Evolutionary conservation across 2,113 vertebrate genomes (phyloP).

Genomic region (Aythya baeri): DNA sequence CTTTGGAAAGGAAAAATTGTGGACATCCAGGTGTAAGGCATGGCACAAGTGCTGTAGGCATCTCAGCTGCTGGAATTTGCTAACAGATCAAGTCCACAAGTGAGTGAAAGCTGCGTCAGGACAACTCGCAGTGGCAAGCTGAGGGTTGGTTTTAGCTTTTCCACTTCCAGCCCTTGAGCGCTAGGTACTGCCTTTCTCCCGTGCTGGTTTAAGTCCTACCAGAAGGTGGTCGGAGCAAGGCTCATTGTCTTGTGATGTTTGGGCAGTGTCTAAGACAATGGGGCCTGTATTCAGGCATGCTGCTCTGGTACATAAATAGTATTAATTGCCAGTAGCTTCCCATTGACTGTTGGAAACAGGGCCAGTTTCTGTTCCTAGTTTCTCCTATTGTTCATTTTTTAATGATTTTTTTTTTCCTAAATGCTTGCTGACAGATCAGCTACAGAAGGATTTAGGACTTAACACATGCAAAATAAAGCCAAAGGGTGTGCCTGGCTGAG

Average conservation of each 20-base stretch:
- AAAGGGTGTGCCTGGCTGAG: neutral
- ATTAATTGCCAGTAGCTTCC: slow-evolving; percentile 31
- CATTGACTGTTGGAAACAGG: neutral
- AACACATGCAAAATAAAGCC: neutral
- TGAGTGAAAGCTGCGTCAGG: accelerated
- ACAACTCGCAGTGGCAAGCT: neutral
- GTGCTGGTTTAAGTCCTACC: neutral
- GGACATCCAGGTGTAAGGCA: accelerated
- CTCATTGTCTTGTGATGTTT: neutral
- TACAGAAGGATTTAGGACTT: neutral
- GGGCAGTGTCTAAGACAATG: neutral
- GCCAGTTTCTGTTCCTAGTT: neutral
- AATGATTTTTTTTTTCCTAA: neutral
- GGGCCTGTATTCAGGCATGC: accelerated
- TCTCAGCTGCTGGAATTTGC: neutral
- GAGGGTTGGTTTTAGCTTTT: neutral
- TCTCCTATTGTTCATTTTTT: slow-evolving; percentile 17
- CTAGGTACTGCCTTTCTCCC: neutral
- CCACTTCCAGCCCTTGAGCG: neutral
- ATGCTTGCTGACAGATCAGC: neutral
- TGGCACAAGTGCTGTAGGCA: neutral
- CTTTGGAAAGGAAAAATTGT: neutral
- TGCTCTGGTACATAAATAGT: neutral
- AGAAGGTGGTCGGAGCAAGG: neutral
- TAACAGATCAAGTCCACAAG: neutral